phyloP scores from a whole-genome alignment of 2,113 vertebrate genomes.

The Phylloscopus trochilus region DNA sequence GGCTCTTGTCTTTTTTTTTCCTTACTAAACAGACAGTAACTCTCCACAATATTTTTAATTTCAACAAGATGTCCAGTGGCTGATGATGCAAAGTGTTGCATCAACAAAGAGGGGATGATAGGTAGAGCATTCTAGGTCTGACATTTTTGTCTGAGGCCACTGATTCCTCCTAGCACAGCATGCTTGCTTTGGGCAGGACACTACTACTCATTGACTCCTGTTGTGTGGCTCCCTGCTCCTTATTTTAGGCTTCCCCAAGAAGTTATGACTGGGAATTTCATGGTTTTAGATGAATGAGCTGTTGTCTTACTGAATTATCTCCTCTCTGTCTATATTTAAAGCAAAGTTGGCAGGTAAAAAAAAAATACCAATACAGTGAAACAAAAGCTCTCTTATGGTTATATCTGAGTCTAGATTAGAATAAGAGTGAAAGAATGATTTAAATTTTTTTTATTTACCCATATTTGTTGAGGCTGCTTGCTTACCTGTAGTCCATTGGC shows the following conservation, averaged over 20 bases:
- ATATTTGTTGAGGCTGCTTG: background rate
- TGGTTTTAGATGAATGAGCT: constrained; percentile 37
- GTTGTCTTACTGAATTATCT: constrained; percentile 62
- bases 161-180: background rate
- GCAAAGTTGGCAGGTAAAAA: constrained; percentile 25
- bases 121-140: background rate
- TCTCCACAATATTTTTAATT: background rate
- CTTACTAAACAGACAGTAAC: background rate
- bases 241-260: constrained; percentile 14
- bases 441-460: background rate
- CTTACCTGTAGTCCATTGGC: background rate
- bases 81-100: constrained; percentile 10
- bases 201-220: background rate
- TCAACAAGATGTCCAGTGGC: background rate
- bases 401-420: background rate
- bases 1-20: background rate
- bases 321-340: constrained; percentile 6
- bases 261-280: background rate
- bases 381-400: constrained; percentile 11
- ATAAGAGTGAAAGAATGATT: background rate
- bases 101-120: background rate
- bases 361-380: background rate
- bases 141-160: background rate
- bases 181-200: background rate
- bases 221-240: background rate